These are phyloP conservation scores for Dysmachus trigonus DNA, from an alignment of 2,888 invertebrate species.

Conservation along the genomic window DNA sequence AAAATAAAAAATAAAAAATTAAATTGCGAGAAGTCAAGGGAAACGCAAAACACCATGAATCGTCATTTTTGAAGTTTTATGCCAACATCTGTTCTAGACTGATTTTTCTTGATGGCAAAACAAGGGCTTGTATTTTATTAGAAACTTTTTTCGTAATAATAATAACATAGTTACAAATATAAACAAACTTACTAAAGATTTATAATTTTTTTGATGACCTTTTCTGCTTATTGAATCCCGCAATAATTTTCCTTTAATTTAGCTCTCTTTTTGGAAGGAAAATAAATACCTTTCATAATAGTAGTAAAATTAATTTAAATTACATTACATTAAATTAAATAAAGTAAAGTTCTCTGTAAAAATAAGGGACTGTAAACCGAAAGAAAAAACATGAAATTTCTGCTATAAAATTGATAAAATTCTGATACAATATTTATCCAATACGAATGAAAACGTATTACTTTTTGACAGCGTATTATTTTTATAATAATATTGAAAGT, in stretches of 20 bases:
- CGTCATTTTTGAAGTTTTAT: background rate
- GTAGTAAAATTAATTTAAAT: too few relatives aligned
- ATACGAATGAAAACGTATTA: too few relatives aligned
- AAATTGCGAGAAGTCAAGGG: background rate
- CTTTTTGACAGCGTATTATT: too few relatives aligned
- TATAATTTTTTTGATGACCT: background rate
- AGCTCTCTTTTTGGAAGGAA: too few relatives aligned
- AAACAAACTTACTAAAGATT: background rate
- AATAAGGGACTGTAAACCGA: too few relatives aligned
- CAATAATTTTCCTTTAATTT: background rate
- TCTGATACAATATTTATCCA: too few relatives aligned
- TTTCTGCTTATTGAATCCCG: background rate
- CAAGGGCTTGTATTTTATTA: background rate
- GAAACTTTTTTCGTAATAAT: background rate
- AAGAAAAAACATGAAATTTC: too few relatives aligned
- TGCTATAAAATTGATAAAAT: too few relatives aligned
- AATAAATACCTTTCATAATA: too few relatives aligned
- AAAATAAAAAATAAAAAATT: background rate
- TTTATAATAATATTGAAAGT: too few relatives aligned
- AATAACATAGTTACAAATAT: background rate
- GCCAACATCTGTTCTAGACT: background rate
- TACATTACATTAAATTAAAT: too few relatives aligned
- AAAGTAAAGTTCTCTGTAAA: too few relatives aligned
- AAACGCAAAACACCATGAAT: background rate
- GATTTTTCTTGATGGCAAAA: background rate